phyloP scores from a whole-genome alignment of 2,888 invertebrate species.

The Tachina fera region DNA sequence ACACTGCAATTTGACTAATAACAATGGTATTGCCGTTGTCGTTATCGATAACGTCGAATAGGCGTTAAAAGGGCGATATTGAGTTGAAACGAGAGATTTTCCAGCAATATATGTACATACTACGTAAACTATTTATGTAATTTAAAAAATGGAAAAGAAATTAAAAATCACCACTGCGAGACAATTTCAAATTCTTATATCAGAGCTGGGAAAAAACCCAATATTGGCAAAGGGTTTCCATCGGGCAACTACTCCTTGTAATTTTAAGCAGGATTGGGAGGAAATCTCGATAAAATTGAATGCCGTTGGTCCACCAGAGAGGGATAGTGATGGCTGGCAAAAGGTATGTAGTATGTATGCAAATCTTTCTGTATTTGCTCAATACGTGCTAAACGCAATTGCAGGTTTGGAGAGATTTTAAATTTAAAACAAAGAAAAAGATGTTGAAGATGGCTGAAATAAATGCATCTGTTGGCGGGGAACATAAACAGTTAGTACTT shows the following conservation, averaged over 20 bases:
- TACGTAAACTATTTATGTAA: background rate
- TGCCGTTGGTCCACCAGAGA: slow-evolving; percentile 22
- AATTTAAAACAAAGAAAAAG: slow-evolving; percentile 40
- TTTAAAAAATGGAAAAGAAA: slow-evolving; percentile 6
- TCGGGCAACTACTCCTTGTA: background rate
- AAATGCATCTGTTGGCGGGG: background rate
- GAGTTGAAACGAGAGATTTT: background rate
- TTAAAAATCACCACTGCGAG: slow-evolving; percentile 4
- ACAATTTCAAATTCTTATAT: slow-evolving; percentile 31
- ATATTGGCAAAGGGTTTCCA: background rate
- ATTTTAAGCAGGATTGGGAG: slow-evolving; percentile 29
- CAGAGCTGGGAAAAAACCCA: slow-evolving; percentile 26
- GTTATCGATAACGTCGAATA: slow-evolving; percentile 1
- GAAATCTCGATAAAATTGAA: slow-evolving; percentile 13
- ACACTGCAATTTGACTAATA: no score
- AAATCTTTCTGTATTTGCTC: background rate
- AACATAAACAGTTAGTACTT: slow-evolving; percentile 8
- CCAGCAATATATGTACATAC: no score
- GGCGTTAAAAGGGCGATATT: background rate
- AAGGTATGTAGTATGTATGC: background rate
- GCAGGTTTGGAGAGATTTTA: slow-evolving; percentile 51
- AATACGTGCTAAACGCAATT: background rate
- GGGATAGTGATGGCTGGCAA: slow-evolving; percentile 28
- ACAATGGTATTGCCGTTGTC: slow-evolving; percentile 13
- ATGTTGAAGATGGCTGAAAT: background rate